A percentile compares a stretch with the other conserved stretches of the same genome.
These are phyloP conservation scores for Drosophila nasuta DNA, from an alignment of 1,140 invertebrate genomes.

Conservation along the genomic window DNA sequence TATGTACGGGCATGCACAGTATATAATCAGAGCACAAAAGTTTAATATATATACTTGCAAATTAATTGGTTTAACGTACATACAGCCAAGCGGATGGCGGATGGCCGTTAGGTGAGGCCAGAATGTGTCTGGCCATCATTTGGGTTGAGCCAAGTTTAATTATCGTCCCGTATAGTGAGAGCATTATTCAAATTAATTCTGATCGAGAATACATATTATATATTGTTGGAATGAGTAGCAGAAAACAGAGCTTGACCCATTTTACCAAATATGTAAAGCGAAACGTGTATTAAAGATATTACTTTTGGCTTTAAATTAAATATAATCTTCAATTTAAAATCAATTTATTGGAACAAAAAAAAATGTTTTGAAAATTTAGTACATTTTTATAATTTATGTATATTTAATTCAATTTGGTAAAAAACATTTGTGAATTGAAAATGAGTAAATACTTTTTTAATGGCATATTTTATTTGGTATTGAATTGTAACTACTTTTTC, in stretches of 20 bases:
- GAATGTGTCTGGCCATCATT: slow-evolving; percentile 32
- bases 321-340: not conserved
- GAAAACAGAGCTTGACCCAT: not conserved
- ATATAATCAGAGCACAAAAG: slow-evolving; percentile 44
- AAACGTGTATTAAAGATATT: not conserved
- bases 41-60: slow-evolving; percentile 61
- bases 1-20: not conserved
- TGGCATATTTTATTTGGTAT: no score
- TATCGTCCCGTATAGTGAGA: slow-evolving; percentile 4
- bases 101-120: slow-evolving; percentile 27
- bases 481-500: no score
- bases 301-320: not conserved
- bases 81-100: not conserved
- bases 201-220: not conserved
- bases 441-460: no score
- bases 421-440: no score
- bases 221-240: not conserved
- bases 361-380: no score
- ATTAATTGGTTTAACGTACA: slow-evolving; percentile 54
- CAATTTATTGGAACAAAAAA: not conserved
- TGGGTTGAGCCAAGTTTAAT: slow-evolving; percentile 20
- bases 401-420: no score
- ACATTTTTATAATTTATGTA: no score
- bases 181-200: slow-evolving; percentile 14
- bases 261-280: not conserved